Base-by-base conservation (phyloP, 2,888 invertebrate genomes). In the Pyrgus malvae region DNA sequence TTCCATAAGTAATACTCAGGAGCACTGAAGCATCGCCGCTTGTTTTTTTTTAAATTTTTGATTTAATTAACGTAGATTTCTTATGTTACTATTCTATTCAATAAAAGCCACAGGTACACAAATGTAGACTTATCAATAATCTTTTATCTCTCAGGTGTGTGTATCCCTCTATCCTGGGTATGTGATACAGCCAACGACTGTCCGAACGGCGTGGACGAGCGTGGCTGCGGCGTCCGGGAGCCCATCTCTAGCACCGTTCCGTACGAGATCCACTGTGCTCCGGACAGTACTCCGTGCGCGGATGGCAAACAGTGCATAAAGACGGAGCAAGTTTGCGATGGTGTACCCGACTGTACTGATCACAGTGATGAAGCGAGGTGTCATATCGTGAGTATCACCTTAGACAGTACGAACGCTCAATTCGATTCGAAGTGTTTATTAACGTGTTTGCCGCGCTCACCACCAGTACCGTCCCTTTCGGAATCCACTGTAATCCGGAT, bases 141-240 rank as follows among this genome's bases (percentile, higher is more conserved):
- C n/a, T n/a, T n/a, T n/a, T n/a, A n/a, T n/a, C n/a, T n/a, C 12
- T 14, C 51, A 88, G 95, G 96, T 7, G 92, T 93, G 5, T 97
- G 97, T 73, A 96, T 97, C 60, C 94, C 95, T 0, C 80, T 92
- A 41, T 82, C 93, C 1, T 96, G 96, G 96, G 92, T 93, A 17
- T 97, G 96, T 82, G 96, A 97, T 78, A 94, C 94, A 0, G 95
- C 95, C 62, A 90, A 90, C 45, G 97, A 98, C 80, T 98, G 98
- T 72, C 90, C 92, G 0, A 93, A 95, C 74, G 95, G 94, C 3
- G 95, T 95, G 51, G 98, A 98, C 81, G 98, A 98, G 71, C 70
- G 67, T 19, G 68, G 66, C 2, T 90, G 90, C 58, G 23, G 6
- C 16, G 11, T 11, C 3, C 33, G 33, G 6, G 5, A 11, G 6